These are phyloP conservation scores for Beroe ovata DNA, from an alignment of 37 sponge, comb jelly and placozoan species.

Conservation along the genomic window DNA sequence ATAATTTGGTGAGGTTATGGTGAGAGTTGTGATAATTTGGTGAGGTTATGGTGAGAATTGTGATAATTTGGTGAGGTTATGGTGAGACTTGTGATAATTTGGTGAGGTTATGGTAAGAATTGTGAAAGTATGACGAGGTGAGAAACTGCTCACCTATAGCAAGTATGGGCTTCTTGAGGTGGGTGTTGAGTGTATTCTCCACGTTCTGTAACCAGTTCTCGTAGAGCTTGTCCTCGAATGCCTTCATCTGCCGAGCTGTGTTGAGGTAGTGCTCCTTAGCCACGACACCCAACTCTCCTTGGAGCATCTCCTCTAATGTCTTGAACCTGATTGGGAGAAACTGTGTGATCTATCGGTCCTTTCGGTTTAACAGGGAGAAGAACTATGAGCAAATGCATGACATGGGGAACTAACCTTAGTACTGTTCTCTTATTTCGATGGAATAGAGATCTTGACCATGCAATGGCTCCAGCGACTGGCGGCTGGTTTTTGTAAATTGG, in stretches of 20 bases:
- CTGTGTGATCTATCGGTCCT: not conserved
- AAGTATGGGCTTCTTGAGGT: slow-evolving; percentile 86
- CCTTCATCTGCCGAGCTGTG: slow-evolving; percentile 93
- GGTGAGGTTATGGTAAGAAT: too few species aligned
- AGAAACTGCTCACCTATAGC: slow-evolving; percentile 65
- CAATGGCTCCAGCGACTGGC: slow-evolving; percentile 95
- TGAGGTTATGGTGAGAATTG: too few species aligned
- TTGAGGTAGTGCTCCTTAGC: slow-evolving; percentile 86
- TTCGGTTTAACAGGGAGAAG: not conserved
- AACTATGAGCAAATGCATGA: not conserved
- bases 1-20: too few species aligned
- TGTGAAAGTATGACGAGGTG: too few species aligned
- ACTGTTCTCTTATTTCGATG: slow-evolving; percentile 94
- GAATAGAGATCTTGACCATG: slow-evolving; percentile 94
- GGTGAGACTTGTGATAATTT: too few species aligned
- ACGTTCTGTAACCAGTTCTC: slow-evolving; percentile 78
- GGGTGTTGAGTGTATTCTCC: slow-evolving; percentile 74
- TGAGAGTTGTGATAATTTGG: too few species aligned
- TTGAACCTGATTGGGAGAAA: slow-evolving; percentile 71
- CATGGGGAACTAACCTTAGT: slow-evolving; percentile 63
- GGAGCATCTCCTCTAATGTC: slow-evolving; percentile 69
- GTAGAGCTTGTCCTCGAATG: slow-evolving; percentile 85
- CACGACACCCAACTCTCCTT: slow-evolving; percentile 68
- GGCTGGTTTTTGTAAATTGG: slow-evolving; percentile 92
- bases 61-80: too few species aligned